Conservation (phyloP, 2,113 vertebrate genomes). For the Acrocephalus arundinaceus region DNA sequence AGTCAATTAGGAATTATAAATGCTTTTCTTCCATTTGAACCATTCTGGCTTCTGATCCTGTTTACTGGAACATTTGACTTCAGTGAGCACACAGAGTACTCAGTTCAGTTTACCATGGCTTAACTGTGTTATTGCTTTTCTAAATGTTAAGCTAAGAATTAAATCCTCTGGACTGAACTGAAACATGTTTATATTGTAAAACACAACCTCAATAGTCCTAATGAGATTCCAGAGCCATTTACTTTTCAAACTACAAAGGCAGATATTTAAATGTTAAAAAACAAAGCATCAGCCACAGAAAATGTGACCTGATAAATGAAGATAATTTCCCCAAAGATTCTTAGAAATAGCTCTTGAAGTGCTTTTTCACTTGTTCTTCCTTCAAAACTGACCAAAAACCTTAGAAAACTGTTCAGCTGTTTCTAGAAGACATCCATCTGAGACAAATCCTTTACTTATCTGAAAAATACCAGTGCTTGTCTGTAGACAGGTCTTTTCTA, state of each 20-base stretch:
- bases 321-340: background rate
- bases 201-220: background rate
- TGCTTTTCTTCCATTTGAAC: background rate
- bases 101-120: background rate
- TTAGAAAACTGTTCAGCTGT: background rate
- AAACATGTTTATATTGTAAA: background rate
- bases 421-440: background rate
- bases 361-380: background rate
- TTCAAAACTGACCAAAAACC: background rate
- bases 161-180: background rate
- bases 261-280: constrained; percentile 28
- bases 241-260: background rate
- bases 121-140: background rate
- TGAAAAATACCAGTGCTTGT: background rate
- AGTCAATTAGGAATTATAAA: background rate
- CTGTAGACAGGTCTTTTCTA: background rate
- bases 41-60: background rate
- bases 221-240: background rate
- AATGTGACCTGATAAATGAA: background rate
- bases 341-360: background rate
- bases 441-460: background rate
- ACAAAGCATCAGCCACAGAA: background rate
- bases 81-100: background rate
- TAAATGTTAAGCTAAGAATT: background rate
- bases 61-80: background rate